Evolutionary conservation across 37 sponge, comb jelly and placozoan species (phyloP), one percentile per base, ranked within the genome.

Genomic region (Tethya wilhelma): DNA sequence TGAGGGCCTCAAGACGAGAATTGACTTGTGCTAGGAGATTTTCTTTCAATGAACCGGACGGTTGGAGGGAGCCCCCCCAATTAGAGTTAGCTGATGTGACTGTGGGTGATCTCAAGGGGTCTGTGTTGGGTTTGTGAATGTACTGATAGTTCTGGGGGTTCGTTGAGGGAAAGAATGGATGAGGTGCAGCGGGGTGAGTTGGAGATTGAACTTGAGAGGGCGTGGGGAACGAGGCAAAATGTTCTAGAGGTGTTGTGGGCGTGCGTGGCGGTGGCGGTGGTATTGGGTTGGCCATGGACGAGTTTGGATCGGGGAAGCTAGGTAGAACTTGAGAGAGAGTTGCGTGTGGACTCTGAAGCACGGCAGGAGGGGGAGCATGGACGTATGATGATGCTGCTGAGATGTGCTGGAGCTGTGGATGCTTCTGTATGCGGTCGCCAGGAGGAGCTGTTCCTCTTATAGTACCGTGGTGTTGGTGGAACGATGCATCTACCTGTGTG

Each of bases 221-320:
- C 2, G 80, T 2, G 25, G 57, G 11, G 40, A 69, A 69, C 38
- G 33, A 44, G 30, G 69, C 2, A 31, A 69, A 80, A 43, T 80
- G 80, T 36, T 69, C 80, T 17, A 80, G 59, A 22, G 80, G 80
- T 58, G 80, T 69, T 14, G 80, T 80, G 38, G 80, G 80, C 11
- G 80, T 80, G 26, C 4, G 53, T 1, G 73, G 73, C 25, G 55
- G 30, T 1, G 39, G 9, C 4, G 36, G 53, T 2, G 64, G 12
- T 4, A 32, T 14, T 28, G 67, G 20, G 44, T 59, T 34, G 59
- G 17, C 30, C 12, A 42, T 12, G 43, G 36, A 56, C 1, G 56
- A 38, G 59, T 58, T 1, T 26, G 30, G n/a, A 22, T 28, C 17
- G 23, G 77, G 44, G 44, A 62, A 36, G 44, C 22, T 17, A 31